Conservation (phyloP, 2,888 invertebrate genomes). For the Sylvicola cinctus region DNA sequence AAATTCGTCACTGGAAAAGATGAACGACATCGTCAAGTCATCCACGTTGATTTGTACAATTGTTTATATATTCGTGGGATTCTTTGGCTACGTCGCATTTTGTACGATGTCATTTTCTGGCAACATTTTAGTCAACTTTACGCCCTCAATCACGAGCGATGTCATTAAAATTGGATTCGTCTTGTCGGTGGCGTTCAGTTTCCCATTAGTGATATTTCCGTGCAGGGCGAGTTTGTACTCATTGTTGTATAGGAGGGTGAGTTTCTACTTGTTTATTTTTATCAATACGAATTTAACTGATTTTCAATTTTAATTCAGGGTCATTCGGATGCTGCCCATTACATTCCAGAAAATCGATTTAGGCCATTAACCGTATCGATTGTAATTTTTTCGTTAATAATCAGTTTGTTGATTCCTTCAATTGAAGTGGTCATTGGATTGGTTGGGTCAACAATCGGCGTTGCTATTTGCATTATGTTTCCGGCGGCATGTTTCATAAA, state of each 20-base stretch:
- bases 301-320: constrained; percentile 26
- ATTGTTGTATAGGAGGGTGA: constrained; percentile 63
- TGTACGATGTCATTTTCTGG: constrained; percentile 60
- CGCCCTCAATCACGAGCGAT: constrained; percentile 63
- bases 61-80: constrained; percentile 79
- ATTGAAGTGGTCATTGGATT: constrained; percentile 86
- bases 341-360: constrained; percentile 71
- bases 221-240: constrained; percentile 87
- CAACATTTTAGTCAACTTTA: constrained; percentile 76
- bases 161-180: constrained; percentile 89
- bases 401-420: constrained; percentile 78
- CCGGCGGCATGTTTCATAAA: constrained; percentile 79
- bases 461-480: constrained; percentile 79
- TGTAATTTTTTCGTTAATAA: constrained; percentile 49
- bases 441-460: constrained; percentile 88
- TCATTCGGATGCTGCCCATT: constrained; percentile 43
- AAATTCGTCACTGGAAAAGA: constrained; percentile 69
- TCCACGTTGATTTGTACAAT: constrained; percentile 81
- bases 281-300: neutral
- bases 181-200: constrained; percentile 84
- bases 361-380: constrained; percentile 64
- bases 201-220: constrained; percentile 92
- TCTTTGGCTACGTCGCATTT: constrained; percentile 81
- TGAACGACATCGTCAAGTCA: constrained; percentile 69
- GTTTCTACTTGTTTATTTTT: constrained; percentile 9